Base-by-base conservation (phyloP, 2,797 vertebrate species). In the Petrocephalus schoutedeni region DNA sequence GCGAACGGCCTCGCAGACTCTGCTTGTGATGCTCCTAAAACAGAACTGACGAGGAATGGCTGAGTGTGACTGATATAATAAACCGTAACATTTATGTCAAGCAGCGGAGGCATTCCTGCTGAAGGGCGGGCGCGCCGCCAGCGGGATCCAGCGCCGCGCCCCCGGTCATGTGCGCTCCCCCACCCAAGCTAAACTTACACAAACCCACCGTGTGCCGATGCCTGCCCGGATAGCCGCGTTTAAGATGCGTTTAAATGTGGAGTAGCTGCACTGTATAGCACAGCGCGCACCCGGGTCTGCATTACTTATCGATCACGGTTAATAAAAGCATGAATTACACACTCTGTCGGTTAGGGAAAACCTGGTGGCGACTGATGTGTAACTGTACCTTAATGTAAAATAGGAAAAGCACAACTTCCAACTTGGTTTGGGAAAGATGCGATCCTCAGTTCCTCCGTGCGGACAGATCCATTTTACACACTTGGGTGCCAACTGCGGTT, bases 401-500 rank as follows among this genome's bases (percentile, higher is more conserved):
- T n/a, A 19, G 14, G 56, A 9, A 84, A 61, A 84, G 80, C 21
- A 58, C 57, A 53, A 61, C 51, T 84, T 88, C 87, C 87, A 84
- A 53, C 54, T 53, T 88, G 77, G 14, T 61, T 51, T 53, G 41
- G 64, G 82, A 58, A 59, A n/a, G n/a, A 59, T 41, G 19, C 85
- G 36, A 74, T 88, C 88, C 53, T 74, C 84, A 74, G 23, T 88
- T 67, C 83, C 51, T 88, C 88, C 84, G 53, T 85, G 32, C 19
- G 28, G 19, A 53, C 83, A 32, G 61, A 77, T 88, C 88, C 87
- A 71, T 88, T 58, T 67, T 82, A 58, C 41, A 84, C 28, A 28
- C 32, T 80, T 67, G 80, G 87, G 28, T 88, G 45, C 19, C 53
- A 41, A 71, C 45, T 23, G 67, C 36, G 19, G 16, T 86, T 88